Evolutionary conservation across 2,797 vertebrate species (phyloP), one percentile per base, ranked within the genome.

Genomic region (Sebastes miniatus): DNA sequence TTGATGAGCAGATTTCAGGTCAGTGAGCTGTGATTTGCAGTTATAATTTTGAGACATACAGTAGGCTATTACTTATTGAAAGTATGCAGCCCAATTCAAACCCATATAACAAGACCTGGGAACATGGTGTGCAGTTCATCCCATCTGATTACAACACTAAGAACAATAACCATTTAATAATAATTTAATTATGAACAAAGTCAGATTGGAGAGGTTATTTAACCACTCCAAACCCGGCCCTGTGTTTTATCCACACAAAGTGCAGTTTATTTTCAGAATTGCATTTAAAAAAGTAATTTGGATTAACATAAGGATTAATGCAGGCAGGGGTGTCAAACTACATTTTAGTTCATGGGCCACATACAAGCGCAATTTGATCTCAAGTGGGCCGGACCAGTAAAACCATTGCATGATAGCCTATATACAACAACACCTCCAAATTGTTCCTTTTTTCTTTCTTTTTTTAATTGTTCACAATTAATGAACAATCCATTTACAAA

Each of bases 281-380:
- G 18, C 47, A 22, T 76, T 32, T 74, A 56, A 6, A 63, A 67
- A 73, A 56, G 64, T 25, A 6, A 61, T 4, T 73, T 27, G 22
- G 11, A 20, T 47, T 31, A 39, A 67, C 9, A 20, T 25, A 1
- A 68, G 77, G 79, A 85, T 83, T 76, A 87, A 63, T 66, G 61
- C 39, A 43, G 39, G 39, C 39, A 43, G 39, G 13, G 39, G 13
- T 43, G 39, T 43, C 39, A 43, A 43, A 43, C 39, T 43, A 43
- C 36, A 14, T 43, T 43, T 43, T 43, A 43, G 13, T 43, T 43
- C 39, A 16, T 43, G 39, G 39, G 39, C 39, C 39, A 43, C 14
- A 47, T 3, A 47, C 43, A 39, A 47, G 14, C 43, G 14, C 43
- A 47, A 47, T 47, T 7, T 47, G 43, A 47, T 47, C 13, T 43